phyloP scores from a whole-genome alignment of 2,797 vertebrate species.

The Gymnopithys bicolor region DNA sequence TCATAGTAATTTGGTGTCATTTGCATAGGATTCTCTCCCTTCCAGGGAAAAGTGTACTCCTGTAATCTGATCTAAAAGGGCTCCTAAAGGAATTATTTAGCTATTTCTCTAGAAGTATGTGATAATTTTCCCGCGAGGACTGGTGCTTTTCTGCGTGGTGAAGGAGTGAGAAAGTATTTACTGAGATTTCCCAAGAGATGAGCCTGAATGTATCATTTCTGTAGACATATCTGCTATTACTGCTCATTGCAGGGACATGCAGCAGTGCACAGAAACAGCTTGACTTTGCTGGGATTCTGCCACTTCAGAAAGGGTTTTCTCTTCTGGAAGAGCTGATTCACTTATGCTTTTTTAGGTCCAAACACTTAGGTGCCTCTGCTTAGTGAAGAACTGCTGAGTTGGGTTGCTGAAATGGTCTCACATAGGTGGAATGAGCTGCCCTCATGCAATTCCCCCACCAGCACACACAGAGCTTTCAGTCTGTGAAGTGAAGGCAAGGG shows the following conservation, averaged over 20 bases:
- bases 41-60: slow-evolving; percentile 11
- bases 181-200: slow-evolving; percentile 58
- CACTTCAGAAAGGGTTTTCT: background rate
- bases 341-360: background rate
- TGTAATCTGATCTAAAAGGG: slow-evolving; percentile 44
- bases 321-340: background rate
- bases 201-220: background rate
- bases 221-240: background rate
- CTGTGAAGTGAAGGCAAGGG: background rate
- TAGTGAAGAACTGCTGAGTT: background rate
- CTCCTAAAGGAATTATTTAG: slow-evolving; percentile 41
- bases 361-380: background rate
- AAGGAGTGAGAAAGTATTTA: slow-evolving; percentile 52
- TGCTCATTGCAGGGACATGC: background rate
- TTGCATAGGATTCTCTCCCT: slow-evolving; percentile 27
- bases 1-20: slow-evolving; percentile 20
- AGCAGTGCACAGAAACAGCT: background rate
- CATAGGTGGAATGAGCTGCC: background rate
- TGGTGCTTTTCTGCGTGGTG: background rate
- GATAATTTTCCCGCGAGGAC: slow-evolving; percentile 19
- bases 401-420: background rate
- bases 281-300: background rate
- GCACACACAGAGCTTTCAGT: background rate
- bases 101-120: slow-evolving; percentile 47
- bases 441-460: background rate